These are phyloP conservation scores for Trichonephila clavipes DNA, from an alignment of 1,140 invertebrate species.

Conservation along the genomic window DNA sequence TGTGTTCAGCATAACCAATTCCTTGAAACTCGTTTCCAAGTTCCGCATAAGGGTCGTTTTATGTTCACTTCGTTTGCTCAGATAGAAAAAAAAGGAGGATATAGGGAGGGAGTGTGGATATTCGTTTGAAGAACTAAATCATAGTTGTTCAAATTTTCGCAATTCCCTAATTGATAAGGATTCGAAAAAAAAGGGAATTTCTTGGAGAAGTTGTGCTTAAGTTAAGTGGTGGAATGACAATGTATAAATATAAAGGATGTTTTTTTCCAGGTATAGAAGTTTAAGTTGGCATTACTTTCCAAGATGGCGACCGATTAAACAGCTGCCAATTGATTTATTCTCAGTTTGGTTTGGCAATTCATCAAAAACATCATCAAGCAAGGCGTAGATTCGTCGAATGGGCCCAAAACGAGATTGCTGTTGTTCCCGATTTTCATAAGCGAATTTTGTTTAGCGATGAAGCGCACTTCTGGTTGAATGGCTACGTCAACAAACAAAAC, in stretches of 20 bases:
- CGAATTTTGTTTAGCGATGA: no score
- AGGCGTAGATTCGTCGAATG: no score
- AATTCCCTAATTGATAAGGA: not conserved
- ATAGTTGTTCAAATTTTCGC: not conserved
- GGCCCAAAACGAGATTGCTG: no score
- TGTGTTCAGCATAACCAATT: conserved; percentile 66
- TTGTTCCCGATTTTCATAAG: no score
- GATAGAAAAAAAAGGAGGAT: not conserved
- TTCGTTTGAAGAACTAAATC: not conserved
- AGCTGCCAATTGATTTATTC: no score
- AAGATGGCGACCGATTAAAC: no score
- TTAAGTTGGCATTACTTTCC: no score
- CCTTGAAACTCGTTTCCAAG: not conserved
- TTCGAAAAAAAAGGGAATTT: not conserved
- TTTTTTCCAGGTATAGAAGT: no score
- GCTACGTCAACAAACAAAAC: no score
- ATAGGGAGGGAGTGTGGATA: not conserved
- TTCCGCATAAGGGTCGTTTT: conserved; percentile 3
- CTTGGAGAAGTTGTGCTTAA: not conserved
- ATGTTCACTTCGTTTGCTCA: not conserved
- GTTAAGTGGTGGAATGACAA: not conserved
- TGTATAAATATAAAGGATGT: not conserved
- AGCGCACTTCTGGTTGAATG: no score
- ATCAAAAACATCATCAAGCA: no score
- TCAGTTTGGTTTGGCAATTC: no score